A percentile compares a stretch with the other conserved stretches of the same genome.
Conservation (phyloP, 30 jellyfish, hydroid and myxozoan species). For the Pseudorhiza aurosa region DNA sequence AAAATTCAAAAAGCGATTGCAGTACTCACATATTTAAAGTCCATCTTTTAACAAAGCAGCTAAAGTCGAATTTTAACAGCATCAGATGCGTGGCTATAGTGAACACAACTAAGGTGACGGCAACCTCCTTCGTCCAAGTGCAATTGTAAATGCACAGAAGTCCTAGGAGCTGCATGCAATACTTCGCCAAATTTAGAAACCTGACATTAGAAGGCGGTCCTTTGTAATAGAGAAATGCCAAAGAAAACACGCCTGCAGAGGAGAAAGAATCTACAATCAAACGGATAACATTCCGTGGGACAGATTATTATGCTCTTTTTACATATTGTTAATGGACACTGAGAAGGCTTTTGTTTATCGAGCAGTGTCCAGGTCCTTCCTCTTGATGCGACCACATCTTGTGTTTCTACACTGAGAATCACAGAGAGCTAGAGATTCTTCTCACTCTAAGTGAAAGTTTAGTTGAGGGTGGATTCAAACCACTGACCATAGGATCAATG, state of each 20-base stretch:
- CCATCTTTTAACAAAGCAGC: neutral
- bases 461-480: no score
- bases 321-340: no score
- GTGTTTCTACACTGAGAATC: no score
- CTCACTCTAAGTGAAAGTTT: no score
- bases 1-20: no score
- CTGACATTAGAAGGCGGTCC: conserved; percentile 83
- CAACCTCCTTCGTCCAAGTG: conserved; percentile 74
- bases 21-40: conserved; percentile 22
- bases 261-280: neutral
- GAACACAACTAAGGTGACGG: conserved; percentile 79
- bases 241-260: conserved; percentile 66
- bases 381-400: no score
- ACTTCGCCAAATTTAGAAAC: conserved; percentile 75
- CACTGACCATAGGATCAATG: no score
- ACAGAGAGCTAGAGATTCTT: no score
- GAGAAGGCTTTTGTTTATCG: no score
- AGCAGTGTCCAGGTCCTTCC: no score
- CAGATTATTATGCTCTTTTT: no score
- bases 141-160: conserved; percentile 58
- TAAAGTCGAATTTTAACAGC: conserved; percentile 5
- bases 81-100: conserved; percentile 9
- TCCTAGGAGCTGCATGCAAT: conserved; percentile 87
- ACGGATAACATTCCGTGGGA: no score
- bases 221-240: conserved; percentile 81